Percentiles rank a stretch among this genome's conserved stretches.
phyloP scores from a whole-genome alignment of 1,140 invertebrate species.

The Ceratina japonica region DNA sequence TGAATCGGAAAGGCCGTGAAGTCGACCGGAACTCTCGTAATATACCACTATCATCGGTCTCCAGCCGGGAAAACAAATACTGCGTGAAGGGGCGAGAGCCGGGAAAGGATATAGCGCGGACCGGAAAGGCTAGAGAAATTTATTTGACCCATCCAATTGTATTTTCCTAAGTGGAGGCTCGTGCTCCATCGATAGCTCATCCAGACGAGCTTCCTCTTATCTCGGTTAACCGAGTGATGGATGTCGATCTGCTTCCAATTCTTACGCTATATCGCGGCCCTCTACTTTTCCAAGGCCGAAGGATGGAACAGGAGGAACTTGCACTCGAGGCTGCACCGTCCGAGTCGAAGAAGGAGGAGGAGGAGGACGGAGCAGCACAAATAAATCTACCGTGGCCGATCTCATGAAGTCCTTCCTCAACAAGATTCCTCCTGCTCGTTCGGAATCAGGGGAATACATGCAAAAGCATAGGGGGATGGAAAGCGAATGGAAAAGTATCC shows the following conservation, averaged over 20 bases:
- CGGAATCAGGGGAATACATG: slow-evolving; percentile 32
- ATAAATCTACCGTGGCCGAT: slow-evolving; percentile 61
- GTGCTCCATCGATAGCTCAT: slow-evolving; percentile 69
- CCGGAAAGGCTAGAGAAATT: slow-evolving; percentile 55
- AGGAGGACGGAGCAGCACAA: slow-evolving; percentile 34
- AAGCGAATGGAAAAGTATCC: slow-evolving; percentile 57
- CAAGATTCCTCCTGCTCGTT: slow-evolving; percentile 27
- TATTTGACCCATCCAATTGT: slow-evolving; percentile 70
- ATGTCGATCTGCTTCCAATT: slow-evolving; percentile 68
- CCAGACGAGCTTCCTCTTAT: slow-evolving; percentile 67
- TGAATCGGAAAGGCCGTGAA: slow-evolving; percentile 14
- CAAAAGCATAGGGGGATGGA: slow-evolving; percentile 36
- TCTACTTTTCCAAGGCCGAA: slow-evolving; percentile 3
- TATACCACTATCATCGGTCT: slow-evolving; percentile 59
- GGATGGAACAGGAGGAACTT: not conserved
- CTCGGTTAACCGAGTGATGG: slow-evolving; percentile 72
- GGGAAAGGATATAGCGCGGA: slow-evolving; percentile 8
- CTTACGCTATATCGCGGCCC: slow-evolving; percentile 23
- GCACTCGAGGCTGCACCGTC: not conserved
- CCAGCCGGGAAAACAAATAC: slow-evolving; percentile 50
- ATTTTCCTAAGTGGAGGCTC: slow-evolving; percentile 71
- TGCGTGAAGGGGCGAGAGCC: slow-evolving; percentile 10
- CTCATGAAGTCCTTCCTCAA: slow-evolving; percentile 58
- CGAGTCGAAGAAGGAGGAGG: not conserved
- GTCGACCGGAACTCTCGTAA: slow-evolving; percentile 35